Base-by-base conservation (phyloP, 2,113 vertebrate species). In the Climacteris rufus region DNA sequence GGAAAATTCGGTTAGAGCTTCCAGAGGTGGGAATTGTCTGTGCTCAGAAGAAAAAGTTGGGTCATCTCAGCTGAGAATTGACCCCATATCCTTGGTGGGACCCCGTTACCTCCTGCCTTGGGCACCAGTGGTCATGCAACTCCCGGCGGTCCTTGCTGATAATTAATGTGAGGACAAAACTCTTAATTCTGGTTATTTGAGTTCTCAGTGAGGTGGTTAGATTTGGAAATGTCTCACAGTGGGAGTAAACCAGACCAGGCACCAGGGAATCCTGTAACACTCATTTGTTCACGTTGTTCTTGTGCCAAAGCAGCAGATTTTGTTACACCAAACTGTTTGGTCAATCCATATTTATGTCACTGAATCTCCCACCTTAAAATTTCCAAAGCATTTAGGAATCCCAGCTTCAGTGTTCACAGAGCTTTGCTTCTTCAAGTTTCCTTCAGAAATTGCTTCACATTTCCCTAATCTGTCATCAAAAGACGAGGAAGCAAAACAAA, bases 71-170 rank as follows among this genome's bases (percentile, higher is more conserved):
- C 30, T 69, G 45, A 24, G 40, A 30, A 11, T 21, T 7, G 3
- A 6, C 11, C 22, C 22, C 22, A 60, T 30, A 21, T 19, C 83
- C 54, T 20, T 8, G 12, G 2, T 30, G 50, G 22, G 54, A 44
- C n/a, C 24, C 12, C 2, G 0, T 23, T 19, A 23, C 27, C 56
- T 66, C 39, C 52, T 59, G 54, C 64, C 33, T 20, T 23, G 44
- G 57, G 7, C 63, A 23, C 37, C 1, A 5, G 42, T 31, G 44
- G 7, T 0, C 0, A 4, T 35, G 7, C 42, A 33, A 49, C 23
- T 81, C 28, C 28, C 31, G 31, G 23, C 15, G 8, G 8, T 25
- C 64, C 39, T 39, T 61, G 44, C 27, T 59, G 83, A 31, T 7
- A 39, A 9, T 35, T 18, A 30, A 9, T 13, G 28, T 18, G 53